phyloP scores from a whole-genome alignment of 2,113 vertebrate genomes.

The Gulo gulo region DNA sequence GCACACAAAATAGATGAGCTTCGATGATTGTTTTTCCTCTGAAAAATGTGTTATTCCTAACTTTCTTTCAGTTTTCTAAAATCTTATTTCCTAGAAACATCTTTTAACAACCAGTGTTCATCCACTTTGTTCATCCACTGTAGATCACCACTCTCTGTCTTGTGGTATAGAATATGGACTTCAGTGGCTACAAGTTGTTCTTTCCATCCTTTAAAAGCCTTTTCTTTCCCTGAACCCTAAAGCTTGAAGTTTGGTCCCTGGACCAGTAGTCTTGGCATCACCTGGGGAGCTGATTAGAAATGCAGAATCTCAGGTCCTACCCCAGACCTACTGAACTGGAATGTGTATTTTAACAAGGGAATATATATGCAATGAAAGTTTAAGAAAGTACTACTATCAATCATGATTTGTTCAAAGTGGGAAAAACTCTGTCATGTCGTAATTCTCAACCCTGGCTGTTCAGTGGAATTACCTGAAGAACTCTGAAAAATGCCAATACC shows the following conservation, averaged over 20 bases:
- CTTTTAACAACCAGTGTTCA: background rate
- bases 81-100: background rate
- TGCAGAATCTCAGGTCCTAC: background rate
- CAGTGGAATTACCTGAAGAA: background rate
- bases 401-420: background rate
- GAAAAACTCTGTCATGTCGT: background rate
- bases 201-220: background rate
- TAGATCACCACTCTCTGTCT: background rate
- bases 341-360: background rate
- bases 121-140: background rate
- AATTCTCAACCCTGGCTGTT: background rate
- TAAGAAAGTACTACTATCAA: background rate
- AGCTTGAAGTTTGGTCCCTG: background rate
- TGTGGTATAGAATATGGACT: background rate
- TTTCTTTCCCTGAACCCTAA: background rate
- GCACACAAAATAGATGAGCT: background rate
- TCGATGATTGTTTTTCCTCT: background rate
- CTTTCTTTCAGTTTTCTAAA: constrained; percentile 3
- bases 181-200: background rate
- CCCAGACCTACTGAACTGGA: background rate
- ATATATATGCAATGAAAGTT: background rate
- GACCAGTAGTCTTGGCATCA: background rate
- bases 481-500: background rate
- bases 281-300: background rate
- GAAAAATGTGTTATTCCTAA: constrained; percentile 6